Percentiles rank a stretch among this genome's conserved stretches.
Evolutionary conservation across 2,797 vertebrate genomes (phyloP).

Genomic region (Thaleichthys pacificus): DNA sequence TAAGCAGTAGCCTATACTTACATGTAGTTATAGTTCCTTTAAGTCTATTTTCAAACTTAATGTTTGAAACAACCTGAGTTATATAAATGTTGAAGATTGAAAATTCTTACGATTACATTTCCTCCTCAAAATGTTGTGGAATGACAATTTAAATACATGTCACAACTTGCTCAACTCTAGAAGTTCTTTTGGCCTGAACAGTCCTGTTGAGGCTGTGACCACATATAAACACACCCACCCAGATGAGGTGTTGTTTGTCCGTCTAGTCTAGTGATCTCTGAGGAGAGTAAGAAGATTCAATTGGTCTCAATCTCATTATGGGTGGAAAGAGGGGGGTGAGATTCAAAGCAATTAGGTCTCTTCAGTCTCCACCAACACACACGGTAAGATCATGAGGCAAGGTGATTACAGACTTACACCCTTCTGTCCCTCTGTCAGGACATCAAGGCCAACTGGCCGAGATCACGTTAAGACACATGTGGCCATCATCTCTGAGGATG

Average conservation of each 20-base stretch:
- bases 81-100: no score
- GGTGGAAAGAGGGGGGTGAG: not conserved
- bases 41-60: no score
- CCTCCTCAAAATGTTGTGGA: no score
- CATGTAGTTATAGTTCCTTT: no score
- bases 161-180: not conserved
- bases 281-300: slow-evolving; percentile 14
- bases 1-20: no score
- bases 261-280: not conserved
- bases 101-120: no score
- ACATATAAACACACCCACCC: not conserved
- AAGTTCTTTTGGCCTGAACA: not conserved
- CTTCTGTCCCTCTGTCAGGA: slow-evolving; percentile 20
- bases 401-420: not conserved
- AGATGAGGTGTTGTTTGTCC: not conserved
- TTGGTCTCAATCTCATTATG: slow-evolving; percentile 19
- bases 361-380: not conserved
- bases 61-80: no score
- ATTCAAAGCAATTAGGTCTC: slow-evolving; percentile 9
- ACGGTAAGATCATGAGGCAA: not conserved
- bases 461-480: not conserved
- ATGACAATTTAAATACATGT: not conserved
- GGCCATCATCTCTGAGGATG: not conserved
- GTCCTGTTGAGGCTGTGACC: not conserved
- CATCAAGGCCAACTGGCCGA: slow-evolving; percentile 8